A percentile compares a stretch with the other conserved stretches of the same genome.
Conservation (phyloP, 2,888 invertebrate genomes). For the Alviniconcha strummeri region DNA sequence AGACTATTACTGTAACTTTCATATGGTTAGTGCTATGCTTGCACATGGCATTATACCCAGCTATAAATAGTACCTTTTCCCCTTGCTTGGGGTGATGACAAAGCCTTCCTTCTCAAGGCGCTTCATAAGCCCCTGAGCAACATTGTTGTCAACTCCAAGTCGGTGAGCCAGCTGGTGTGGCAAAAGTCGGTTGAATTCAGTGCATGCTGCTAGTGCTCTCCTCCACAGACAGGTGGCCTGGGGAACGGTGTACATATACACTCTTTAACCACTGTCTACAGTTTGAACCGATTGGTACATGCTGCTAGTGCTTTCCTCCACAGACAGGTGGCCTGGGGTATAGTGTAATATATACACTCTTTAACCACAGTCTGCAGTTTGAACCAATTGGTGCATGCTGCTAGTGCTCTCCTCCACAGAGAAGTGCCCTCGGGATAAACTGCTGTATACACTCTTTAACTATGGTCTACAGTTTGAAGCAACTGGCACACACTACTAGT, state of each 20-base stretch:
- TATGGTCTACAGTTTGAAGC: too few species aligned
- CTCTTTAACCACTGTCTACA: background rate
- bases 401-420: too few species aligned
- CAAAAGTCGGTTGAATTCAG: slow-evolving; percentile 57
- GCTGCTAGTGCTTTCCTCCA: background rate
- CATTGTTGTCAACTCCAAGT: slow-evolving; percentile 66
- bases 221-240: slow-evolving; percentile 70
- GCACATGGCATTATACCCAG: too few species aligned
- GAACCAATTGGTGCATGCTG: too few species aligned
- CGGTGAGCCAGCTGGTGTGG: slow-evolving; percentile 61
- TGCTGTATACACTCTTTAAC: too few species aligned
- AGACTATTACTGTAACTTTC: too few species aligned
- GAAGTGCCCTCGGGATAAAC: too few species aligned
- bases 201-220: slow-evolving; percentile 60
- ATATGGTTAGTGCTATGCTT: too few species aligned
- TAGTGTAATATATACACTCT: background rate
- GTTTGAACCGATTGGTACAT: background rate
- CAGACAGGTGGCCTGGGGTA: background rate
- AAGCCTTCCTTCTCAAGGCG: slow-evolving; percentile 68
- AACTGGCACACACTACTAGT: too few species aligned
- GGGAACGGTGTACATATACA: background rate
- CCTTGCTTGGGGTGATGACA: slow-evolving; percentile 53
- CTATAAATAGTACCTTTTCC: slow-evolving; percentile 51
- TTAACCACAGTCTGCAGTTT: too few species aligned
- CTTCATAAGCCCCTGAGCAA: slow-evolving; percentile 67